Evolutionary conservation across 2,113 vertebrate genomes (phyloP).

Genomic region (Mirounga angustirostris): DNA sequence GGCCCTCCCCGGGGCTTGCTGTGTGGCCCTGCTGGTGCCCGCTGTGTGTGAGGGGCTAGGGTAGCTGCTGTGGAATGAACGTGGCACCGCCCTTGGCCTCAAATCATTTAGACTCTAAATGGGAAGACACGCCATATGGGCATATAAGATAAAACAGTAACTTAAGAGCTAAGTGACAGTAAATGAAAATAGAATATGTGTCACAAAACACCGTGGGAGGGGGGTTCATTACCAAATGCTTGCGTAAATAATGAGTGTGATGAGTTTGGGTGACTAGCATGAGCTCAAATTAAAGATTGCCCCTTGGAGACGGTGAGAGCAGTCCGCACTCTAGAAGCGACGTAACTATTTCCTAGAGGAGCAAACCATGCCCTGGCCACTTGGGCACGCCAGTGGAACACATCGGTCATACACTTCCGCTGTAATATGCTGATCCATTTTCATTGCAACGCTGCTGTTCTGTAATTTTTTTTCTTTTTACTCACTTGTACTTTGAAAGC

Average conservation of each 20-base stretch:
- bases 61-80: background rate
- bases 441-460: background rate
- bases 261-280: background rate
- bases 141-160: background rate
- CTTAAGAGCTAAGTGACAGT: background rate
- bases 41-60: background rate
- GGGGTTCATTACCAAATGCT: background rate
- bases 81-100: background rate
- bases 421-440: background rate
- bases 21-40: rapidly evolving
- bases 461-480: slow-evolving; percentile 46
- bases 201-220: background rate
- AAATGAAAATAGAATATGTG: background rate
- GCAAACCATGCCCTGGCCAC: background rate
- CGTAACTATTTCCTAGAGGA: background rate
- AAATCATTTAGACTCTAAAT: background rate
- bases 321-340: background rate
- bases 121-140: background rate
- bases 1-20: too few relatives aligned
- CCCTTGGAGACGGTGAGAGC: background rate
- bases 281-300: background rate
- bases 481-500: slow-evolving; percentile 56
- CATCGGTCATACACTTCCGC: background rate
- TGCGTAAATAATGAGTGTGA: background rate
- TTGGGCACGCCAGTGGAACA: background rate